Evolutionary conservation across 2,113 vertebrate genomes (phyloP), one percentile per base, ranked within the genome.

Genomic region (Limanda limanda): DNA sequence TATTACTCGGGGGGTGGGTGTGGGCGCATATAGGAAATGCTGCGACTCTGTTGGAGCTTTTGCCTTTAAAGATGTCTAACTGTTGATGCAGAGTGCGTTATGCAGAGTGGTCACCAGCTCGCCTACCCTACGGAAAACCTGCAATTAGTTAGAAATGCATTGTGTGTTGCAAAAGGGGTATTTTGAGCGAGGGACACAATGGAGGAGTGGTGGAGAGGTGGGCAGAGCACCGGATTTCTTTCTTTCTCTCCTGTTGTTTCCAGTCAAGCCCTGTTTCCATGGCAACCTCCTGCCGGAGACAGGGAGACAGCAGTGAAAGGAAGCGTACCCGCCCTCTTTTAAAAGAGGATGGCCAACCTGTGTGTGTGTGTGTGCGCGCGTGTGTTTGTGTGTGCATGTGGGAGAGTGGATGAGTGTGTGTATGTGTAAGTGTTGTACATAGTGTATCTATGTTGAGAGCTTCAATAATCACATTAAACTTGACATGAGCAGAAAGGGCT

Each of bases 221-320:
- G 92, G 91, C 92, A 92, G 91, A 93, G 90, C 92, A 91, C 87
- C 76, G 83, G 89, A 93, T 93, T 94, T 94, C 90, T 92, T 93
- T 90, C 86, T 89, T 84, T 85, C 61, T 45, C 88, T 95, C 90
- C 93, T 94, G 94, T 95, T 95, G 93, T 95, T 94, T 93, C 93
- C 92, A 95, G 92, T 94, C 94, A 93, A 91, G 90, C 93, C 93
- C 91, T 94, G 95, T 95, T 95, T 95, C 94, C 94, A 95, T 95
- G 93, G 93, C 75, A 95, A 95, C 95, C 92, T 86, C 74, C 90
- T 89, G 87, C 88, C 82, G 76, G 92, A 94, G 92, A 93, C 89
- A 88, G 92, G 88, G 92, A 93, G 91, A 92, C 88, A 90, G 91
- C 90, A 89, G 85, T 92, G 91, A 93, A 92, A 94, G 91, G 92